These are phyloP conservation scores for Melipona beecheii DNA, from an alignment of 2,888 invertebrate species.

Conservation along the genomic window DNA sequence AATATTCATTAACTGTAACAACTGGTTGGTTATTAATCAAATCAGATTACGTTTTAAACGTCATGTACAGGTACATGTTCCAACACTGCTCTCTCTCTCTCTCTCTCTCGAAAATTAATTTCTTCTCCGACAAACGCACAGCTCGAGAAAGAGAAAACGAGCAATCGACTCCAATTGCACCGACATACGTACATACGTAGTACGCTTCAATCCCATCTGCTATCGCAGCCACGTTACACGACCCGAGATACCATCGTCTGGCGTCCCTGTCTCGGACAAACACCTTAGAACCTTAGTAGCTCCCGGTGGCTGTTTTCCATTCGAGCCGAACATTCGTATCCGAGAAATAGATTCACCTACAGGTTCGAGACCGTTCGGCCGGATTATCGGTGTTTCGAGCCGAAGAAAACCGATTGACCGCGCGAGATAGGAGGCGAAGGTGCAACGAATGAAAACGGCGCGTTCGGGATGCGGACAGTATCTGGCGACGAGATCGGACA, in stretches of 20 bases:
- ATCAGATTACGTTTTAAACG: too few species aligned
- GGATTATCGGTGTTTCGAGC: slow-evolving; percentile 66
- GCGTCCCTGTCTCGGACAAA: background rate
- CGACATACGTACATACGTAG: background rate
- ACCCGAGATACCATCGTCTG: slow-evolving; percentile 14
- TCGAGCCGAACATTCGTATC: background rate
- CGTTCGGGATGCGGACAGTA: slow-evolving; percentile 64
- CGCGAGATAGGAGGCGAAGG: slow-evolving; percentile 66
- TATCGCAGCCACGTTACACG: background rate
- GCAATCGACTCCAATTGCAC: background rate
- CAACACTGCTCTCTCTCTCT: too few species aligned
- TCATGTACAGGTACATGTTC: too few species aligned
- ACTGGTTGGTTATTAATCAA: too few species aligned
- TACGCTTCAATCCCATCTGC: background rate
- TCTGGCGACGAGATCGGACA: slow-evolving; percentile 70
- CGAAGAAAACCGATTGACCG: slow-evolving; percentile 71
- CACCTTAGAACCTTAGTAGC: background rate
- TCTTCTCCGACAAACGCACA: background rate
- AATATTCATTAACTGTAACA: too few species aligned
- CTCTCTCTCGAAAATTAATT: background rate
- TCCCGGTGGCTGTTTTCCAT: slow-evolving; percentile 24
- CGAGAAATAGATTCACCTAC: slow-evolving; percentile 28
- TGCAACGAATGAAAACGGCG: slow-evolving; percentile 60
- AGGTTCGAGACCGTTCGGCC: slow-evolving; percentile 21
- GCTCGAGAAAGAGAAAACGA: background rate